Evolutionary conservation across 2,888 invertebrate genomes (phyloP).

Genomic region (Drosophila formosana): DNA sequence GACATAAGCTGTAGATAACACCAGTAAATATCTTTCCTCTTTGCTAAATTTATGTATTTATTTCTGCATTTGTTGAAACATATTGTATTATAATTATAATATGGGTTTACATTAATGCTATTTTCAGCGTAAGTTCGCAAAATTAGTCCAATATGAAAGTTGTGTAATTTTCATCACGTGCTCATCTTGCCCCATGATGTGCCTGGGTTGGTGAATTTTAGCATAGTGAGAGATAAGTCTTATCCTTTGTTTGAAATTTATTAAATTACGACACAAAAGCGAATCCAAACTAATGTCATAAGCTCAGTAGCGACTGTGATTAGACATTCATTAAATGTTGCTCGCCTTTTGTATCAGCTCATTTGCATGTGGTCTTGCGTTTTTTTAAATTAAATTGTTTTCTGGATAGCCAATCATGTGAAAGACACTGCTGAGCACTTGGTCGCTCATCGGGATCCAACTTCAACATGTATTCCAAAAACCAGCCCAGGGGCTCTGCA

Average conservation of each 20-base stretch:
- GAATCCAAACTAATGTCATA: slow-evolving; percentile 18
- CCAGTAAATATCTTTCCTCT: too few species aligned
- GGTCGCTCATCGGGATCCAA: slow-evolving; percentile 97
- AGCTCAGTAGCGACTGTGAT: slow-evolving; percentile 16
- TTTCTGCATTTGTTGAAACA: too few species aligned
- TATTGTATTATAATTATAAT: too few species aligned
- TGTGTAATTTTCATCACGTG: too few species aligned
- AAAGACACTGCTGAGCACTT: slow-evolving; percentile 96
- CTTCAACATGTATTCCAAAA: slow-evolving; percentile 97
- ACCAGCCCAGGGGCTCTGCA: slow-evolving; percentile 95
- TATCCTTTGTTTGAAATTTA: slow-evolving; percentile 60
- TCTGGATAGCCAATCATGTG: slow-evolving; percentile 94
- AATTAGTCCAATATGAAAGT: too few species aligned
- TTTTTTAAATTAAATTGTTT: not conserved
- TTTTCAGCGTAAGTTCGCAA: too few species aligned
- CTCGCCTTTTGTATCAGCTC: not conserved
- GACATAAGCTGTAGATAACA: too few species aligned
- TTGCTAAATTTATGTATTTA: too few species aligned
- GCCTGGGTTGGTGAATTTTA: slow-evolving; percentile 50
- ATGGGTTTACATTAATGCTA: too few species aligned
- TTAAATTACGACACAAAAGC: slow-evolving; percentile 46
- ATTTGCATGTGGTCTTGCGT: slow-evolving; percentile 21
- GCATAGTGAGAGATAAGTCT: slow-evolving; percentile 62
- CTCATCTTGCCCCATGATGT: not conserved
- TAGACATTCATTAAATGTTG: slow-evolving; percentile 18